Evolutionary conservation across 2,113 vertebrate genomes (phyloP).

Genomic region (Atlantisia rogersi): DNA sequence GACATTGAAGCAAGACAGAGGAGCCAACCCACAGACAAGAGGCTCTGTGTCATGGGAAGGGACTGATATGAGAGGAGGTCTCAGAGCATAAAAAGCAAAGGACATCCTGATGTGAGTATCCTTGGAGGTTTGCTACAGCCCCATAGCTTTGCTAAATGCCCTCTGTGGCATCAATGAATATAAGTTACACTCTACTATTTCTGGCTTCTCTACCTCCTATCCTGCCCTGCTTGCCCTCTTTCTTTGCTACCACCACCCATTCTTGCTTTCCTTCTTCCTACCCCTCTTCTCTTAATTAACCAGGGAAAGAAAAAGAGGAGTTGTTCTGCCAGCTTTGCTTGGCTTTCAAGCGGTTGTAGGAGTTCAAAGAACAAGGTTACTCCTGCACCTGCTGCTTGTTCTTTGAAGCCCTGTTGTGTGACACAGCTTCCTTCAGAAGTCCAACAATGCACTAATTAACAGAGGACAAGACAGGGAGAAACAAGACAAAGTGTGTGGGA

Average conservation of each 20-base stretch:
- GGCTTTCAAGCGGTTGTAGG: not conserved
- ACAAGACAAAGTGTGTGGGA: not conserved
- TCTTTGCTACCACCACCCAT: not conserved
- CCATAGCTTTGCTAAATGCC: not conserved
- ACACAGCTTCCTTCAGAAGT: conserved; percentile 1
- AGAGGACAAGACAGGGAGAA: conserved; percentile 20
- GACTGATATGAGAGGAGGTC: not conserved
- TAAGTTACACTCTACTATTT: not conserved
- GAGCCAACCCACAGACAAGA: not conserved
- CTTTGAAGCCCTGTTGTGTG: not conserved
- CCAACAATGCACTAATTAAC: not conserved
- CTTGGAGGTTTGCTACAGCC: not conserved
- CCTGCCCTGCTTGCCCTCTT: not conserved
- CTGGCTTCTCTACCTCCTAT: not conserved
- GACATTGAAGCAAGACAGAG: not conserved
- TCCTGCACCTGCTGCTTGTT: conserved; percentile 17
- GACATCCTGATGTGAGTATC: not conserved
- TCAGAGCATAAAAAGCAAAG: not conserved
- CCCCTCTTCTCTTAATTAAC: conserved; percentile 6
- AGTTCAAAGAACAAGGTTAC: conserved; percentile 26
- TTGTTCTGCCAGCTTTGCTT: conserved; percentile 3
- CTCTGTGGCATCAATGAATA: not conserved
- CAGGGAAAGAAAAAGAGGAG: not conserved
- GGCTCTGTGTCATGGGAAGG: not conserved
- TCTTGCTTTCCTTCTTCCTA: not conserved